Conservation (phyloP, 1,140 invertebrate species). For the Intoshia linei region DNA sequence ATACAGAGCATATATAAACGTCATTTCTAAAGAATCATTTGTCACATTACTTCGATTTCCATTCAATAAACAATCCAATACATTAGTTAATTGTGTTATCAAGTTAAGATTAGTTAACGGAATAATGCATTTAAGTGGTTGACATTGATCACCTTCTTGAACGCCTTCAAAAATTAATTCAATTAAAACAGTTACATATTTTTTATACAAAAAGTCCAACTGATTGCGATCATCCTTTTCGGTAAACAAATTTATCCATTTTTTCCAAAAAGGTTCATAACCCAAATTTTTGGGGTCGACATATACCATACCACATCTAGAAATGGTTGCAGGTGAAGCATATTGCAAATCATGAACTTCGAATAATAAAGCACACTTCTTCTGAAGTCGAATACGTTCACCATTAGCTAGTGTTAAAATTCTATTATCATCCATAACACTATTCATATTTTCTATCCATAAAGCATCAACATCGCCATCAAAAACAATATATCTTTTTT, state of each 20-base stretch:
- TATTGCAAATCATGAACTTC: conserved; percentile 45
- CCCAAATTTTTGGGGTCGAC: conserved; percentile 51
- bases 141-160: conserved; percentile 29
- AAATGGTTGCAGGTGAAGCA: conserved; percentile 23
- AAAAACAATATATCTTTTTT: conserved; percentile 46
- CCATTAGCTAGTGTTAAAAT: conserved; percentile 54
- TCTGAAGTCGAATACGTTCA: conserved; percentile 44
- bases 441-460: conserved; percentile 83
- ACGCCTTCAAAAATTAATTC: conserved; percentile 40
- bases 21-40: conserved; percentile 29
- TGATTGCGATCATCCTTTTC: conserved; percentile 9
- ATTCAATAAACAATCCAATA: conserved; percentile 31
- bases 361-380: conserved; percentile 48
- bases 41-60: conserved; percentile 22
- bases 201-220: conserved; percentile 31
- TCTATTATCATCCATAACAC: conserved; percentile 71
- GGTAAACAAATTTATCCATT: conserved; percentile 28
- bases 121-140: conserved; percentile 41
- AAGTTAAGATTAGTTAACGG: conserved; percentile 48
- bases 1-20: conserved; percentile 41
- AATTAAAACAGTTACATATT: conserved; percentile 35
- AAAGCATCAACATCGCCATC: conserved; percentile 65
- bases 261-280: conserved; percentile 45
- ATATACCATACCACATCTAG: conserved; percentile 24
- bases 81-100: conserved; percentile 43